Conservation (phyloP, 2,113 vertebrate species). For the Cardinalis cardinalis region DNA sequence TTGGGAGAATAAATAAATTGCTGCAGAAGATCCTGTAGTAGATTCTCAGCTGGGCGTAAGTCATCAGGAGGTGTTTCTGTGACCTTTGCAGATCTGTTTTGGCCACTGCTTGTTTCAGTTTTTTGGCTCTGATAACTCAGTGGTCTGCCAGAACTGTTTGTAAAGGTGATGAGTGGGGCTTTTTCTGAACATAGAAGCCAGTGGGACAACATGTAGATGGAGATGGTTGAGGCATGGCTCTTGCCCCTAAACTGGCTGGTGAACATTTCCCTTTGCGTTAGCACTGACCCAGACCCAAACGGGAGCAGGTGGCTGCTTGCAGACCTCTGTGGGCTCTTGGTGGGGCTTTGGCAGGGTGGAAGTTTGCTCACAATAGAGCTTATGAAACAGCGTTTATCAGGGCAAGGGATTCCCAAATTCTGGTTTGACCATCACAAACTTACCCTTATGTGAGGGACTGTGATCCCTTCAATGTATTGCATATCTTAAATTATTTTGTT, state of each 20-base stretch:
- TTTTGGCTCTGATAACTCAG: not conserved
- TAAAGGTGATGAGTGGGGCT: not conserved
- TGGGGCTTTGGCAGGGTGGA: not conserved
- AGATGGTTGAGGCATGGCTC: not conserved
- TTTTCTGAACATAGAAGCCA: not conserved
- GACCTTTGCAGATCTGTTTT: not conserved
- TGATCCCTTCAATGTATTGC: not conserved
- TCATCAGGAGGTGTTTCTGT: not conserved
- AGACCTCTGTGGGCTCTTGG: not conserved
- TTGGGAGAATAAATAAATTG: not conserved
- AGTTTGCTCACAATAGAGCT: not conserved
- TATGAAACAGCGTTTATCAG: rapidly evolving
- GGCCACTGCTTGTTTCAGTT: not conserved
- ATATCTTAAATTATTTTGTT: rapidly evolving
- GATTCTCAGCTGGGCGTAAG: rapidly evolving
- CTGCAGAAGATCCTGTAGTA: not conserved
- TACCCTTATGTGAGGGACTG: rapidly evolving
- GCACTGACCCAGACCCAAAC: not conserved
- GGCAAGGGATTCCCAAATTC: not conserved
- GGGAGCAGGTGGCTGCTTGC: not conserved
- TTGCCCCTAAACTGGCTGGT: not conserved
- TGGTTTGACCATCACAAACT: not conserved
- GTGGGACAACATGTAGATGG: too few relatives aligned
- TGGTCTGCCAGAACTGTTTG: not conserved
- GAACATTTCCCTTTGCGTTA: not conserved